Evolutionary conservation across 2,888 invertebrate genomes (phyloP).

Genomic region (Lordiphosa andalusiaca): DNA sequence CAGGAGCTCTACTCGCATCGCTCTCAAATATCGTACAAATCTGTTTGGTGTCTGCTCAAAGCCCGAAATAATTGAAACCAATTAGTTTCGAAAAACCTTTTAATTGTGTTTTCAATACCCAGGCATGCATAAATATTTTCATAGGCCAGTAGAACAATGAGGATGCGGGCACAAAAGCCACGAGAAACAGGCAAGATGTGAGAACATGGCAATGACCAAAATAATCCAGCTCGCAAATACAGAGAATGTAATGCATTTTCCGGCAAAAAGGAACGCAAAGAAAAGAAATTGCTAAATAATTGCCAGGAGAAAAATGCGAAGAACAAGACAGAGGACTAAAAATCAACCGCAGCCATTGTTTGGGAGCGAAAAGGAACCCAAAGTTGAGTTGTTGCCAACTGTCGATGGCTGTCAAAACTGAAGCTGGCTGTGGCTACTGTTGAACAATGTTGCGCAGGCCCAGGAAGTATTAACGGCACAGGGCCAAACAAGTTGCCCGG

Average conservation of each 20-base stretch:
- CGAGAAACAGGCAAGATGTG: constrained; percentile 48
- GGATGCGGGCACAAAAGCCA: constrained; percentile 14
- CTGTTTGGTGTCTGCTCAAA: constrained; percentile 52
- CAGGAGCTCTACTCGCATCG: constrained; percentile 18
- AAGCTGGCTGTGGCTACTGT: constrained; percentile 38
- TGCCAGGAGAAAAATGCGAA: constrained; percentile 34
- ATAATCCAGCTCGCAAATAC: constrained; percentile 51
- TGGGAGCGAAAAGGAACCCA: constrained; percentile 17
- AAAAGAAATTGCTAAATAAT: constrained; percentile 67
- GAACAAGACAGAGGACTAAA: constrained; percentile 49
- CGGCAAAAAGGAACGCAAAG: constrained; percentile 24
- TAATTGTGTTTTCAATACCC: constrained; percentile 67
- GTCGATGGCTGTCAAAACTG: constrained; percentile 66
- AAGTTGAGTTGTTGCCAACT: constrained; percentile 44
- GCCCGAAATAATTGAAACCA: constrained; percentile 75
- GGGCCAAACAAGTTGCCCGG: constrained; percentile 3
- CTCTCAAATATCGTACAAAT: constrained; percentile 16
- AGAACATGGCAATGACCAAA: constrained; percentile 74
- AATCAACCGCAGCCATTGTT: constrained; percentile 66
- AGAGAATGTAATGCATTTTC: constrained; percentile 48
- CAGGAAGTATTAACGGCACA: constrained; percentile 60
- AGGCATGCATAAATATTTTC: constrained; percentile 69
- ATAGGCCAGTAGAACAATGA: constrained; percentile 52
- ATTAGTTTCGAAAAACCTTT: constrained; percentile 74
- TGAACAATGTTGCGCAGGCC: constrained; percentile 46